Percentiles rank a stretch among this genome's conserved stretches.
Conservation (phyloP, 2,797 vertebrate species). For the Euphonia xanthogaster region DNA sequence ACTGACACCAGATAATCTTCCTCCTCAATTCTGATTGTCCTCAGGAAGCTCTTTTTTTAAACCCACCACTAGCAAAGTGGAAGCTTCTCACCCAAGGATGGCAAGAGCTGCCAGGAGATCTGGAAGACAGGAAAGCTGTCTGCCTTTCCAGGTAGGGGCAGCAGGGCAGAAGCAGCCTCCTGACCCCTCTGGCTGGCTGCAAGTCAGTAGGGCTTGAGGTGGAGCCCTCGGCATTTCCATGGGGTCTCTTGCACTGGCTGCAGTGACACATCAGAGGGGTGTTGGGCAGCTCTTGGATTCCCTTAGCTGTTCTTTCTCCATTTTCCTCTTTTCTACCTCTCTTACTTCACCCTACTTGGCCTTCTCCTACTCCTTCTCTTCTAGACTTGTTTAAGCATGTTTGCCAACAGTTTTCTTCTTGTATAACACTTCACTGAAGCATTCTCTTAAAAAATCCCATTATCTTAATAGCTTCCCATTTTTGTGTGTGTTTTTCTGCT, state of each 20-base stretch:
- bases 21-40: neutral
- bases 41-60: neutral
- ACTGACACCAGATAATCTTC: neutral
- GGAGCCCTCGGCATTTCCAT: accelerated
- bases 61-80: neutral
- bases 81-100: neutral
- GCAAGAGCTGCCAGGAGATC: neutral
- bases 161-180: neutral
- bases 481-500: neutral
- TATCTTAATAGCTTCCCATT: neutral
- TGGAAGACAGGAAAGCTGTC: neutral
- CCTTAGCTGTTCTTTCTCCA: neutral
- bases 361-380: neutral
- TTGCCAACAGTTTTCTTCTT: neutral
- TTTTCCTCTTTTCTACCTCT: neutral
- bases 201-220: accelerated
- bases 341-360: neutral
- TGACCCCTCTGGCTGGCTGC: neutral
- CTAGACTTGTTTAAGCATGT: neutral
- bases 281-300: neutral
- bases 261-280: neutral
- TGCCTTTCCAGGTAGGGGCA: neutral
- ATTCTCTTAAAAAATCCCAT: neutral
- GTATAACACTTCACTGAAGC: neutral
- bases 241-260: neutral